phyloP scores from a whole-genome alignment of 2,113 vertebrate genomes.

The Alosa alosa region DNA sequence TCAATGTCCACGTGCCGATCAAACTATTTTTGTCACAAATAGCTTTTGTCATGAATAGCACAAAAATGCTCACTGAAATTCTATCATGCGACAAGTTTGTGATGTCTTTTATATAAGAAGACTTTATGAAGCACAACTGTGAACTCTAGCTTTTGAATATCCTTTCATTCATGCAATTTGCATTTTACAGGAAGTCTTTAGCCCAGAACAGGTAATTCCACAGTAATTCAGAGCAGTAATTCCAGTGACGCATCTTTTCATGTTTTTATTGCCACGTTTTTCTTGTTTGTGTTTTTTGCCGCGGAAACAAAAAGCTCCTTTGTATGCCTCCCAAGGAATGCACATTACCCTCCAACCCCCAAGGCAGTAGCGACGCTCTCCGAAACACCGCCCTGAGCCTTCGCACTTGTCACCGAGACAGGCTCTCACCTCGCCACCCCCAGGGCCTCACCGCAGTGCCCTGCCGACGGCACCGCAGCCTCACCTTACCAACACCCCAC shows the following conservation, averaged over 20 bases:
- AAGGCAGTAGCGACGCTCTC: conserved; percentile 11
- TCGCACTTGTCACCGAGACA: conserved; percentile 14
- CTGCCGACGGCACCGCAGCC: background rate
- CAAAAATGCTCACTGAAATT: background rate
- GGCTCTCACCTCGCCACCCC: background rate
- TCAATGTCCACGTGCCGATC: background rate
- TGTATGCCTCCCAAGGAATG: conserved; percentile 43
- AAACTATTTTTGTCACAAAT: background rate
- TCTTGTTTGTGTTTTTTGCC: conserved; percentile 31
- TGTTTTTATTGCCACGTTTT: conserved; percentile 38
- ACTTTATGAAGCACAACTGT: background rate
- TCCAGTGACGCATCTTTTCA: conserved; percentile 41
- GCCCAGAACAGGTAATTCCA: conserved; percentile 15
- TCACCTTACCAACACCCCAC: background rate
- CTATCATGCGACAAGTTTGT: background rate
- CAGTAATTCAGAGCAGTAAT: conserved; percentile 31
- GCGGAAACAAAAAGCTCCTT: conserved; percentile 50
- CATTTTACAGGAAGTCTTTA: conserved; percentile 3
- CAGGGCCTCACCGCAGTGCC: conserved; percentile 27
- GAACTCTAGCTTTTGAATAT: background rate
- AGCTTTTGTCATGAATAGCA: background rate
- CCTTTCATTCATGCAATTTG: background rate
- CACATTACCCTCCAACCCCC: conserved; percentile 14
- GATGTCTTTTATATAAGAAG: background rate
- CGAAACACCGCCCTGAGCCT: conserved; percentile 37